Base-by-base conservation (phyloP, 2,888 invertebrate genomes). In the Lasioglossum marginatum region DNA sequence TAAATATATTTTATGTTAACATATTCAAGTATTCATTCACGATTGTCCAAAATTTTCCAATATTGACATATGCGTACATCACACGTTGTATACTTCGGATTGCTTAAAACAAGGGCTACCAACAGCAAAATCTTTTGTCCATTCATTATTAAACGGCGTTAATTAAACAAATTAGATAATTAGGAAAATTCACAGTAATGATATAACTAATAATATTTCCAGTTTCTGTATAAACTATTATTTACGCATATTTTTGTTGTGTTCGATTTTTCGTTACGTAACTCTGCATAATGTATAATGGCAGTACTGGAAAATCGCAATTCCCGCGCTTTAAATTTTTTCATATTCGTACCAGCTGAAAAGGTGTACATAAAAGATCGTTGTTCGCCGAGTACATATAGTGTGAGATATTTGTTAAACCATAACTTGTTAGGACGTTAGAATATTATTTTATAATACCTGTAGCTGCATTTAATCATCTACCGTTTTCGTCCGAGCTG, bases 321-420 rank as follows among this genome's bases (percentile, higher is more conserved):
- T 77, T 77, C 85, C 81, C 81, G 77, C 77, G 27, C 66, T 81
- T 87, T 81, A 83, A 83, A 81, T 87, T 81, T 82, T 83, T 82
- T 68, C 23, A 37, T 77, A 37, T 48, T 75, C 57, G 14, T 8
- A 74, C 23, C 14, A 37, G 34, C 4, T 6, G 68, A 75, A 52
- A 31, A 70, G 19, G 27, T 76, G 40, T 71, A 68, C 14, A 23
- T 2, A 8, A 31, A 16, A 34, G 27, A n/a, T 40, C 40, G 63
- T 86, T 77, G 66, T 23, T 27, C 12, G 8, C 14, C 19, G n/a
- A 31, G 34, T 68, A 14, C 14, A 14, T 43, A 14, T 8, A 8
- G 31, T 45, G 2, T n/a, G 4, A 75, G 48, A 12, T 80, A 57
- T 79, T 81, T 81, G 40, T 40, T 43, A 66, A 66, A 16, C 5